Percentiles rank a stretch among this genome's conserved stretches.
These are phyloP conservation scores for Pomacea canaliculata DNA, from an alignment of 2,888 invertebrate genomes.

Conservation along the genomic window DNA sequence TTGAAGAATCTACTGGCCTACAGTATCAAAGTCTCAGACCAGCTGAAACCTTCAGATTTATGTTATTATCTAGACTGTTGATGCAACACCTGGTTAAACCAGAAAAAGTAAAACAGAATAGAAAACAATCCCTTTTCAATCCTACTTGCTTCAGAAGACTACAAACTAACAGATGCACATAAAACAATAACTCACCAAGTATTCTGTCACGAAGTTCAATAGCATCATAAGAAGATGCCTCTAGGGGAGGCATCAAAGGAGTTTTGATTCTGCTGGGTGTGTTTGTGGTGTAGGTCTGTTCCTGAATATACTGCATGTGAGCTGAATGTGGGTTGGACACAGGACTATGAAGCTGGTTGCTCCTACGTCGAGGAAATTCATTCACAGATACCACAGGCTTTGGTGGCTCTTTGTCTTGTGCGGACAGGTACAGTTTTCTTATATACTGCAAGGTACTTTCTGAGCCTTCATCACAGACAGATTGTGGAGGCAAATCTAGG, in stretches of 20 bases:
- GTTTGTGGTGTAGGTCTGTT: constrained; percentile 67
- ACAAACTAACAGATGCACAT: no score
- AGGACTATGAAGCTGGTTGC: constrained; percentile 63
- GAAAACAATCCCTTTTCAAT: no score
- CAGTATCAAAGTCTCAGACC: no score
- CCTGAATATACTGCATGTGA: constrained; percentile 67
- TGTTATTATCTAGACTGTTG: no score
- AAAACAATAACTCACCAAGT: not conserved
- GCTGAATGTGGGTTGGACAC: constrained; percentile 67
- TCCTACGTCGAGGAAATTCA: constrained; percentile 62
- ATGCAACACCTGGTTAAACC: no score
- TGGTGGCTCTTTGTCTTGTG: constrained; percentile 16
- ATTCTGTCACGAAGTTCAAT: constrained; percentile 65
- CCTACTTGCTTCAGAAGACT: no score
- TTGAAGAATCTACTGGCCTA: no score
- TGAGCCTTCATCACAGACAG: constrained; percentile 65
- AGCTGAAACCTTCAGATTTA: no score
- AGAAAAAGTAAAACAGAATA: no score
- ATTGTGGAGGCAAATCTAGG: constrained; percentile 61
- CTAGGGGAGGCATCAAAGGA: constrained; percentile 65
- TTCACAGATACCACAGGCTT: constrained; percentile 44
- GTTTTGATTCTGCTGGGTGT: constrained; percentile 67
- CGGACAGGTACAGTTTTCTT: constrained; percentile 43
- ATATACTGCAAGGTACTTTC: constrained; percentile 57
- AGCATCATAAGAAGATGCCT: constrained; percentile 58